phyloP scores from a whole-genome alignment of 2,888 invertebrate genomes.

The Anthophora plumipes region DNA sequence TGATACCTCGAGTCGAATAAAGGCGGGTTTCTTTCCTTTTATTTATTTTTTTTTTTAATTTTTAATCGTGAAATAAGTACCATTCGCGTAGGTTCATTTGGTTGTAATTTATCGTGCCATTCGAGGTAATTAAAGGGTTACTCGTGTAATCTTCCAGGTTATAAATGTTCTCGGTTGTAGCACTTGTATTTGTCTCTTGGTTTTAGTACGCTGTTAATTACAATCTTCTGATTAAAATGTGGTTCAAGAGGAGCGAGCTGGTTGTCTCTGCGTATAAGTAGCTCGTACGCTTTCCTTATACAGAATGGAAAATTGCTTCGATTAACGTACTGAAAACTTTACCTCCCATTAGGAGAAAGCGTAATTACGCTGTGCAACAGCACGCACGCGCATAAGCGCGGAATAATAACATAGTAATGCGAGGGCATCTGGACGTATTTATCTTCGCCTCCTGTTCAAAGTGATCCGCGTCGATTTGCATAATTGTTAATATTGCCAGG shows the following conservation, averaged over 20 bases:
- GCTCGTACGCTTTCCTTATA: not conserved
- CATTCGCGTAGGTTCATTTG: not conserved
- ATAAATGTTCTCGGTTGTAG: not conserved
- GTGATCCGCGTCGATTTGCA: not conserved
- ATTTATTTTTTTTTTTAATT: too few relatives aligned
- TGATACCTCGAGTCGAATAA: conserved; percentile 4
- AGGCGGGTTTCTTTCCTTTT: not conserved
- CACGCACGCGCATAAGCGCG: not conserved
- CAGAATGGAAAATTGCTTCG: conserved; percentile 7
- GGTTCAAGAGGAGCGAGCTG: not conserved
- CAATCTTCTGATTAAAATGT: not conserved
- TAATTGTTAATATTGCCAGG: not conserved
- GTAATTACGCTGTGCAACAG: not conserved
- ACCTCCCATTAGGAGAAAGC: conserved; percentile 10
- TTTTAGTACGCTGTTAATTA: not conserved
- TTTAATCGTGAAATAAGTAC: not conserved
- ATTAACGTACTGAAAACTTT: not conserved
- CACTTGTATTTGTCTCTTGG: not conserved
- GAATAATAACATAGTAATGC: conserved; percentile 10
- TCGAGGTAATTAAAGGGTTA: not conserved
- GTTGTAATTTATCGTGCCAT: not conserved
- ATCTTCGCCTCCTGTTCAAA: not conserved
- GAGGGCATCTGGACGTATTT: not conserved
- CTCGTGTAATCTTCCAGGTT: not conserved
- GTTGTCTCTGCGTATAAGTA: not conserved